Conservation (phyloP, 2,797 vertebrate genomes). For the Melopsittacus undulatus region DNA sequence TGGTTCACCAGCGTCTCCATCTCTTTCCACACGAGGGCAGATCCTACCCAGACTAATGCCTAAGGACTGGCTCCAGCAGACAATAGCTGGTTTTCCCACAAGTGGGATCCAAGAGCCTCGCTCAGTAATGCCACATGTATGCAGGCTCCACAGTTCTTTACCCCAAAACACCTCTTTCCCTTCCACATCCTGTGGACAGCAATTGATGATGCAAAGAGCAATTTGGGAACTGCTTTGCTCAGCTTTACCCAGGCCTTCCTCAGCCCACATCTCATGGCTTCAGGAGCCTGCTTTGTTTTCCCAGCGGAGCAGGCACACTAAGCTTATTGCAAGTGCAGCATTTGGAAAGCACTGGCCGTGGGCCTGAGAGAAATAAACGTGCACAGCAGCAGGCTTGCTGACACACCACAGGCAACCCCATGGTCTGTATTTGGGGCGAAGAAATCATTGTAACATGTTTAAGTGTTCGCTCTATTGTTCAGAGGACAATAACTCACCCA, state of each 20-base stretch:
- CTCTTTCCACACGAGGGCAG: neutral
- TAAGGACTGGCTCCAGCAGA: neutral
- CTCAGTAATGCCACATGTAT: neutral
- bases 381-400: neutral
- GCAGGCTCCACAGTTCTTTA: neutral
- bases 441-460: neutral
- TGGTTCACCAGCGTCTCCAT: accelerated
- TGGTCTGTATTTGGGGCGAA: neutral
- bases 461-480: neutral
- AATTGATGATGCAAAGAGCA: accelerated
- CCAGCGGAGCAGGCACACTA: neutral
- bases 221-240: neutral
- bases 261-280: neutral
- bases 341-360: neutral
- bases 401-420: neutral
- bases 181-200: neutral
- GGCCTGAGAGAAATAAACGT: neutral
- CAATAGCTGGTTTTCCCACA: neutral
- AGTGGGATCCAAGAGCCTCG: accelerated
- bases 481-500: neutral
- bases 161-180: neutral
- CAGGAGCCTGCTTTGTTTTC: neutral
- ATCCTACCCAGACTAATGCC: neutral
- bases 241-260: neutral
- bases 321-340: neutral